These are phyloP conservation scores for Trachops cirrhosus DNA, from an alignment of 2,797 vertebrate species.

Conservation along the genomic window DNA sequence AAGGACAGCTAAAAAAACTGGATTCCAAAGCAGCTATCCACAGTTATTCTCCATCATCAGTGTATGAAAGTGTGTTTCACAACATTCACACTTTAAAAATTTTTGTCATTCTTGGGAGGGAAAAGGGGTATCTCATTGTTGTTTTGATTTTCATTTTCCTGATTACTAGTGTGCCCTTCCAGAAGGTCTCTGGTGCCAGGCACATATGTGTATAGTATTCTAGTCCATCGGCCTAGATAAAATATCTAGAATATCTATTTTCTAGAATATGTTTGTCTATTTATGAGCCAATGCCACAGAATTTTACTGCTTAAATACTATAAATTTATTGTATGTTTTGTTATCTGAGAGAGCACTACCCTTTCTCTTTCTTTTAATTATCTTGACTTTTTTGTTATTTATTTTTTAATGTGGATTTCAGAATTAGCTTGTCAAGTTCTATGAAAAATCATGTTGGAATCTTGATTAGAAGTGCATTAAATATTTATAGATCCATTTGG, in stretches of 20 bases:
- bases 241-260: too few species aligned
- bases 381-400: slow-evolving; percentile 53
- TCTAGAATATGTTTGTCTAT: neutral
- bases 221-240: neutral
- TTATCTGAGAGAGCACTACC: neutral
- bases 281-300: neutral
- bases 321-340: neutral
- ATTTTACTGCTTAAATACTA: slow-evolving; percentile 36
- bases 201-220: neutral
- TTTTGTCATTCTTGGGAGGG: neutral
- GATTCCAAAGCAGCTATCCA: neutral
- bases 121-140: neutral
- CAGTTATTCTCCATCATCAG: neutral
- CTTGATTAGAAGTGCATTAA: slow-evolving; percentile 40
- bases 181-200: neutral
- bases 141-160: neutral
- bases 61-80: neutral
- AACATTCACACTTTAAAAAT: neutral
- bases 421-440: slow-evolving; percentile 51
- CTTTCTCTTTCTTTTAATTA: slow-evolving; percentile 42
- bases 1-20: neutral
- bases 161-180: neutral
- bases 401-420: slow-evolving; percentile 52
- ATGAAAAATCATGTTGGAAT: slow-evolving; percentile 39
- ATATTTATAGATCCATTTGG: slow-evolving; percentile 53